These are phyloP conservation scores for Psittacara wagleri DNA, from an alignment of 2,113 vertebrate genomes.

Conservation along the genomic window DNA sequence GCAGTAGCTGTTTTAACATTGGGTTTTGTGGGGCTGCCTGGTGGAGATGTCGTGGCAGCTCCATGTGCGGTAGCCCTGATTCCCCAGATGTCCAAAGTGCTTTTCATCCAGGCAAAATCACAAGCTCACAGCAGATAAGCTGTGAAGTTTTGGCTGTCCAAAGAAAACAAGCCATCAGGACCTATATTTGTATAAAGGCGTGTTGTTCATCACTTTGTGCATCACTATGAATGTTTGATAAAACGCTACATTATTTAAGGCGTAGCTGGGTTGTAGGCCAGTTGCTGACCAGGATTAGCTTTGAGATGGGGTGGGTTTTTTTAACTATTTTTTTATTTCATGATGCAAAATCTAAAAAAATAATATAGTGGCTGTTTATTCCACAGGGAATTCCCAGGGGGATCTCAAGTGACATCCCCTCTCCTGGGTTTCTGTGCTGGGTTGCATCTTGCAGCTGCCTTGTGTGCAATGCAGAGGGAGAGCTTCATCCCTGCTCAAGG, in stretches of 20 bases:
- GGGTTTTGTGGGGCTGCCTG: background rate
- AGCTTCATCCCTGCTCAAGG: background rate
- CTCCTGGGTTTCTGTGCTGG: background rate
- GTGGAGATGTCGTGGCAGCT: background rate
- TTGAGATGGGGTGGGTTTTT: background rate
- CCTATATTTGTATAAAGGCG: conserved; percentile 69
- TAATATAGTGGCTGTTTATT: background rate
- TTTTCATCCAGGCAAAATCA: conserved; percentile 61
- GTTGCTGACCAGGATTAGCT: conserved; percentile 43
- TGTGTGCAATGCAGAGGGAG: background rate
- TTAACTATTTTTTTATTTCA: background rate
- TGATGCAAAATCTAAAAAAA: background rate
- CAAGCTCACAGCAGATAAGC: conserved; percentile 57
- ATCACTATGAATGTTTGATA: conserved; percentile 79
- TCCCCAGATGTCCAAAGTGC: conserved; percentile 50
- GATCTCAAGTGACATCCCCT: background rate
- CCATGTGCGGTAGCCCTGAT: conserved; percentile 45
- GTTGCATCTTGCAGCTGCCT: background rate
- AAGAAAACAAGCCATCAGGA: conserved; percentile 66
- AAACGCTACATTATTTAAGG: conserved; percentile 75
- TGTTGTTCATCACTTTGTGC: conserved; percentile 58
- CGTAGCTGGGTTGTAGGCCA: conserved; percentile 6
- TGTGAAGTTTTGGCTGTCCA: conserved; percentile 68
- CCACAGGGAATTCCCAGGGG: background rate
- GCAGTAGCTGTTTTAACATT: background rate